Evolutionary conservation across 2,797 vertebrate species (phyloP), one percentile per base, ranked within the genome.

Genomic region (Thalassophryne amazonica): DNA sequence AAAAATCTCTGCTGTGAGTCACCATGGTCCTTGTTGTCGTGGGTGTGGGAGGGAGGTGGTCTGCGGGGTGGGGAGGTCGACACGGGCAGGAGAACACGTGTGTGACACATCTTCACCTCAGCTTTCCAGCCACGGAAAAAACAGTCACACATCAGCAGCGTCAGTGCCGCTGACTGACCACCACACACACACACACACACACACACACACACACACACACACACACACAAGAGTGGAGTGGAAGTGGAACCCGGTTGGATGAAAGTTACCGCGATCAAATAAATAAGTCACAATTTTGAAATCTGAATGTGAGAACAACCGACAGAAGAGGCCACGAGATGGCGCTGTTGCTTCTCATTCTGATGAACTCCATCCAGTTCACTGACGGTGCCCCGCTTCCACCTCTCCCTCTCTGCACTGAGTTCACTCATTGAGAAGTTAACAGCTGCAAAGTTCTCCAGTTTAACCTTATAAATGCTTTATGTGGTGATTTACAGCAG

Each of bases 381-480:
- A 11, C 61, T 38, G 65, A 29, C 20, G 45, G 27, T 8, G 52
- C 35, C 19, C 40, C 31, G 25, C 43, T n/a, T 20, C 33, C 39
- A 4, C 23, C 23, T 23, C 17, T 14, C 33, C 55, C 50, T 24
- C 67, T 76, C 34, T 23, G 53, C 70, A 76, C 63, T 27, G 40
- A 72, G 68, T 83, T 85, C 73, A 81, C 80, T 84, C 75, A 88
- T 86, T 85, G 71, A 85, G 78, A 80, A 75, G 65, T 78, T 77
- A 80, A 73, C 61, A 39, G 68, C 80, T 82, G 78, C 82, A 77
- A 78, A 81, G 77, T 74, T 82, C 74, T 63, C 61, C 76, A 80
- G 80, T 85, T 88, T 86, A 87, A 83, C 82, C 82, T 86, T 78
- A 81, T 85, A 80, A 87, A 87, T 85, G 81, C 74, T 83, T 86